phyloP scores from a whole-genome alignment of 2,888 invertebrate species.

The Scaptomyza tumidula region DNA sequence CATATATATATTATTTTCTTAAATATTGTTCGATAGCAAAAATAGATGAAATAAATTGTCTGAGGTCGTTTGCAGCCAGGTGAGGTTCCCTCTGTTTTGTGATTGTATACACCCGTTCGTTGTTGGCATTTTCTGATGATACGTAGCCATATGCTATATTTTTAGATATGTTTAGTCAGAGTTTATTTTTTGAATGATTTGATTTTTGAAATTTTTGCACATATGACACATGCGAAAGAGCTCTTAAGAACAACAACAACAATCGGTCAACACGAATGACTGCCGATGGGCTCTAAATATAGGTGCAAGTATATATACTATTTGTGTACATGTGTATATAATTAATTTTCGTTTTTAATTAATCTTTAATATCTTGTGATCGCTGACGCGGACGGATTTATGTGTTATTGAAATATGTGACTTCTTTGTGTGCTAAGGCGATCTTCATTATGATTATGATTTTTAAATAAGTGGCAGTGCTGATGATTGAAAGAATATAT shows the following conservation, averaged over 20 bases:
- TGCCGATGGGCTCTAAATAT: constrained; percentile 49
- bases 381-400: constrained; percentile 52
- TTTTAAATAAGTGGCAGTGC: background rate
- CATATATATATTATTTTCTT: constrained; percentile 26
- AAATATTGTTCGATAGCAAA: constrained; percentile 42
- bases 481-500: constrained; percentile 1
- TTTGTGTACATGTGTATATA: constrained; percentile 11
- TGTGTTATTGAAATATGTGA: constrained; percentile 50
- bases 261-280: constrained; percentile 34
- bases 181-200: constrained; percentile 72
- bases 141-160: constrained; percentile 52
- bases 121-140: constrained; percentile 39
- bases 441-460: constrained; percentile 34
- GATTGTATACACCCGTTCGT: constrained; percentile 26
- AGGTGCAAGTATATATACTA: constrained; percentile 30
- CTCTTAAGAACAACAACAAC: constrained; percentile 47
- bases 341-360: constrained; percentile 45
- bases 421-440: constrained; percentile 33
- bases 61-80: constrained; percentile 64
- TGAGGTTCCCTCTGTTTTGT: constrained; percentile 56
- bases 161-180: constrained; percentile 71
- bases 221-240: constrained; percentile 67
- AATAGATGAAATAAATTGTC: constrained; percentile 57
- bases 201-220: constrained; percentile 71
- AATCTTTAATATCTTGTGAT: constrained; percentile 59